These are phyloP conservation scores for Symphodus melops DNA, from an alignment of 2,113 vertebrate genomes.

Conservation along the genomic window DNA sequence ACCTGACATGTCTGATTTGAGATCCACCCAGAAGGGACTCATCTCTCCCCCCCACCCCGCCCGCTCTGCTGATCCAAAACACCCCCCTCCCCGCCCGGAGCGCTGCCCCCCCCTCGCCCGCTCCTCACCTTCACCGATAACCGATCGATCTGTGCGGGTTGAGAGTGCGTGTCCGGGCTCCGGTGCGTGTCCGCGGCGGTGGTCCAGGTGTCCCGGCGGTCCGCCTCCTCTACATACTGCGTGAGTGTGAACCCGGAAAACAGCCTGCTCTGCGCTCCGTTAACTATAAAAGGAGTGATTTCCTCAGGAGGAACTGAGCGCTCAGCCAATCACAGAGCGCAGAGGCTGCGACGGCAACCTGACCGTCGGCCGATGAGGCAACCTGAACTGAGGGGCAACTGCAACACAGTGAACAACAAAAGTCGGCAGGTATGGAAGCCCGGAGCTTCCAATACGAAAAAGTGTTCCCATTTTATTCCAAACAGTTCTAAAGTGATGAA, in stretches of 20 bases:
- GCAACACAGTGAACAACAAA: no score
- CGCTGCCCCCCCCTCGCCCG: fast-evolving
- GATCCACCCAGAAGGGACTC: conserved; percentile 44
- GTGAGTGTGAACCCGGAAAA: conserved; percentile 68
- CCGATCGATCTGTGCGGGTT: conserved; percentile 47
- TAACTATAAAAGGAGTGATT: conserved; percentile 76
- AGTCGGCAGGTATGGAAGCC: no score
- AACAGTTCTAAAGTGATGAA: no score
- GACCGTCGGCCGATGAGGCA: conserved; percentile 2
- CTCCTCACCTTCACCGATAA: conserved; percentile 60
- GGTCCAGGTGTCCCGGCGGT: conserved; percentile 64
- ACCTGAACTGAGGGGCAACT: neutral
- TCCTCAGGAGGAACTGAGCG: conserved; percentile 63
- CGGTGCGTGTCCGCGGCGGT: conserved; percentile 31
- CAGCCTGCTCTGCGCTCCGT: conserved; percentile 37
- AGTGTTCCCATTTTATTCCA: no score
- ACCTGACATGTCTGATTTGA: conserved; percentile 63
- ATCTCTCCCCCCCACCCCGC: neutral
- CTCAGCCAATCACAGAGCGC: conserved; percentile 58
- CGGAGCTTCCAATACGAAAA: no score
- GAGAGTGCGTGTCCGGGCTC: conserved; percentile 37
- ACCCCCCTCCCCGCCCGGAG: neutral
- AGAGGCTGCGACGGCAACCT: neutral
- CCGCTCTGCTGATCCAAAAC: neutral
- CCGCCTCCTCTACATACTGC: conserved; percentile 66